phyloP scores from a whole-genome alignment of 2,888 invertebrate genomes.

The Crepidodera aurea region DNA sequence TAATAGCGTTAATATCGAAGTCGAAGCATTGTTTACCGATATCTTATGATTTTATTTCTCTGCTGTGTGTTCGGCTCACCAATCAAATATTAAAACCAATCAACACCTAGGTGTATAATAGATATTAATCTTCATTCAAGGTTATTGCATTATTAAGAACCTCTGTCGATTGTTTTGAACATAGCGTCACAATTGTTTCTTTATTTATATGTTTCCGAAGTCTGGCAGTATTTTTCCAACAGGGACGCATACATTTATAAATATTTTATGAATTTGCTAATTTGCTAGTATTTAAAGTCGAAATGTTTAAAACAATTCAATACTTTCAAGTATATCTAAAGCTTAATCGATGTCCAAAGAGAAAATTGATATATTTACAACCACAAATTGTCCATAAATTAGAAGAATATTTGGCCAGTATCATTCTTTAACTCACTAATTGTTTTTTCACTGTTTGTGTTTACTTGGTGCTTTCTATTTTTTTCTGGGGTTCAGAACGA shows the following conservation, averaged over 20 bases:
- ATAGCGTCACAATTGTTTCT: background rate
- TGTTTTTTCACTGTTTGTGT: no score
- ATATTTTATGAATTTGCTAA: background rate
- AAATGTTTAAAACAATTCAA: no score
- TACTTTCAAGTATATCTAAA: no score
- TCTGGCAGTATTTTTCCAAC: background rate
- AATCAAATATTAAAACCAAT: conserved; percentile 33
- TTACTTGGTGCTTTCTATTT: no score
- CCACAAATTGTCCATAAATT: no score
- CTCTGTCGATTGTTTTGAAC: conserved; percentile 10
- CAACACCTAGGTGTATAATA: conserved; percentile 19
- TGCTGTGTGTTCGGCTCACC: background rate
- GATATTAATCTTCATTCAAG: conserved; percentile 13
- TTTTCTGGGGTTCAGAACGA: no score
- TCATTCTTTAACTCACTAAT: no score
- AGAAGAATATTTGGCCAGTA: no score
- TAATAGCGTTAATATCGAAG: no score
- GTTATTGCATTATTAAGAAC: conserved; percentile 14
- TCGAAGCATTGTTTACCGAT: background rate
- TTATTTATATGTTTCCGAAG: conserved; percentile 2
- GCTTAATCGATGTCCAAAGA: no score
- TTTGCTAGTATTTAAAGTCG: background rate
- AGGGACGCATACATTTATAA: background rate
- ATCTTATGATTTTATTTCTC: background rate
- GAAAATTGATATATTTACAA: no score